These are phyloP conservation scores for Erythrocercus mccallii DNA, from an alignment of 2,113 vertebrate species.

Conservation along the genomic window DNA sequence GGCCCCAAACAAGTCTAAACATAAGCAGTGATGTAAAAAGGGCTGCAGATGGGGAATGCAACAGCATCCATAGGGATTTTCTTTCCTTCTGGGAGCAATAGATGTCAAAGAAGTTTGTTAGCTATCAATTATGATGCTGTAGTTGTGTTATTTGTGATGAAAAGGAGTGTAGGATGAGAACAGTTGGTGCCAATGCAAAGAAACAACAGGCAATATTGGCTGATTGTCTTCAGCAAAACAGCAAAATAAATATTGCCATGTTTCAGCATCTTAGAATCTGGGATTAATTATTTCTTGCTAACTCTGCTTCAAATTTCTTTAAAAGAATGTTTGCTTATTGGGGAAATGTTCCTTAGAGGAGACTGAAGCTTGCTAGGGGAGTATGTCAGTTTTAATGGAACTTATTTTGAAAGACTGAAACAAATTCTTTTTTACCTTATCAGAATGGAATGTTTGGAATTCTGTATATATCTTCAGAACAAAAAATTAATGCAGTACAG, in stretches of 20 bases:
- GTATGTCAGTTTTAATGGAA: not conserved
- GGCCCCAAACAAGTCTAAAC: not conserved
- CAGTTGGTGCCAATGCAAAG: not conserved
- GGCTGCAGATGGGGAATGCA: not conserved
- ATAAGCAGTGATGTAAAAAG: not conserved
- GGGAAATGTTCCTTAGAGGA: not conserved
- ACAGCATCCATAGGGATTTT: not conserved
- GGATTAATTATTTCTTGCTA: not conserved
- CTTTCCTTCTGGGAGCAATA: not conserved
- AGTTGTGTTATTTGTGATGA: not conserved
- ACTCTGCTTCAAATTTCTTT: not conserved
- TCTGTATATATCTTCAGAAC: not conserved
- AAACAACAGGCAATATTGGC: not conserved
- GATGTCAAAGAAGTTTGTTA: not conserved
- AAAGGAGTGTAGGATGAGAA: not conserved
- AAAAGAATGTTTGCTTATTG: not conserved
- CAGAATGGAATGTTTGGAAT: not conserved
- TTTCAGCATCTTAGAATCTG: not conserved
- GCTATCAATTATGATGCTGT: not conserved
- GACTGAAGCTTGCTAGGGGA: not conserved
- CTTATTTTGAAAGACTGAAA: not conserved
- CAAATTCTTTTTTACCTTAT: not conserved
- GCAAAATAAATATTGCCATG: not conserved
- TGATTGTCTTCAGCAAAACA: not conserved
- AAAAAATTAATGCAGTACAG: not conserved